These are phyloP conservation scores for Copsychus sechellarum DNA, from an alignment of 2,113 vertebrate species.

Conservation along the genomic window DNA sequence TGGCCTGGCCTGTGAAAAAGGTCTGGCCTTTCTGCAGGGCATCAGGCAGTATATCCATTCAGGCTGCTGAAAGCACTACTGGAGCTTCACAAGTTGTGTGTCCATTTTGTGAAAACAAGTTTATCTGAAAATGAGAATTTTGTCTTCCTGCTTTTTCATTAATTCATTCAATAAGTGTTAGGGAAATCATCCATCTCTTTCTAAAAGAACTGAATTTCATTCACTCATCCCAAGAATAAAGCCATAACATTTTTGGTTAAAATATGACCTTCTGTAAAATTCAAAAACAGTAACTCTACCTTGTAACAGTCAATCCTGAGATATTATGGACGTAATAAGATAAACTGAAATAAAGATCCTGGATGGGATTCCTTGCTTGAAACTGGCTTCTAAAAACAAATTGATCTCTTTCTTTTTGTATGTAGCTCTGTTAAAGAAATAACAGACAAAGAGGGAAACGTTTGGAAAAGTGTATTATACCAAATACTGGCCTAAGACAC, in stretches of 20 bases:
- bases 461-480: background rate
- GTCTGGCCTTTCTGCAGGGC: background rate
- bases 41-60: background rate
- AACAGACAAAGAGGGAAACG: rapidly evolving
- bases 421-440: background rate
- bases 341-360: background rate
- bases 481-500: background rate
- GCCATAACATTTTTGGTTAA: background rate
- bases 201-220: background rate
- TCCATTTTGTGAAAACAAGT: background rate
- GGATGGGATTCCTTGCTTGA: background rate
- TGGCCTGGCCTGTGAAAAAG: background rate
- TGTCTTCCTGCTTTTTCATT: background rate
- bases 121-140: background rate
- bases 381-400: background rate
- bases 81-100: background rate
- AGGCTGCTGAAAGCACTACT: background rate
- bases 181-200: background rate
- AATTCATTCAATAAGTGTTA: background rate
- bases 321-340: background rate
- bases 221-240: background rate
- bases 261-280: background rate
- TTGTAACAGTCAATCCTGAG: background rate
- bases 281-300: background rate
- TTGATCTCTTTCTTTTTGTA: background rate